Evolutionary conservation across 2,113 vertebrate genomes (phyloP).

Genomic region (Ceyx margarethae): DNA sequence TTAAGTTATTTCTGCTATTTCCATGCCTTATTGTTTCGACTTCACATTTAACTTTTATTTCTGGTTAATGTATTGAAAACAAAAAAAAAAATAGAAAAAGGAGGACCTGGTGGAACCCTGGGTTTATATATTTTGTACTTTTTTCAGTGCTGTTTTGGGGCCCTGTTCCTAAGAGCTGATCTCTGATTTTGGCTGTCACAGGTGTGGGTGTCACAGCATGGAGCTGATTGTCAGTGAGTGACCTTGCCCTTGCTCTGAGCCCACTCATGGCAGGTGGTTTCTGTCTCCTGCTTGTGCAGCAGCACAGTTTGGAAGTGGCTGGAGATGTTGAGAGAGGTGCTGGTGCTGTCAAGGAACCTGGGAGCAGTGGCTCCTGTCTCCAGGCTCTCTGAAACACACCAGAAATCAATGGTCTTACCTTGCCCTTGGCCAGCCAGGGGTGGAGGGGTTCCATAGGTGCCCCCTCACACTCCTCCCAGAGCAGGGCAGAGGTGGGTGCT

Average conservation of each 20-base stretch:
- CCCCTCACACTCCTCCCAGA: too few relatives aligned
- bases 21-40: slow-evolving; percentile 79
- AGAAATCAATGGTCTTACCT: accelerated
- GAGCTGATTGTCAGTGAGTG: neutral
- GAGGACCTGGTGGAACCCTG: neutral
- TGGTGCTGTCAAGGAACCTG: neutral
- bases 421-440: too few relatives aligned
- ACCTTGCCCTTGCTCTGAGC: neutral
- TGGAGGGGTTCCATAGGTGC: accelerated
- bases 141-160: neutral
- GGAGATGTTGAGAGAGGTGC: neutral
- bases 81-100: neutral
- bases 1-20: slow-evolving; percentile 85
- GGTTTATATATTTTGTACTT: neutral
- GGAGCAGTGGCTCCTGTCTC: neutral
- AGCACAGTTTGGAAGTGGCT: accelerated
- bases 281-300: neutral
- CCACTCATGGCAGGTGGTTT: accelerated
- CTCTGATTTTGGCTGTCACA: neutral
- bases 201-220: accelerated
- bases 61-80: slow-evolving; percentile 65
- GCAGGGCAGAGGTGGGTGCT: neutral
- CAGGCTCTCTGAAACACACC: neutral
- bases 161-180: neutral
- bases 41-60: slow-evolving; percentile 78